Percentiles rank a stretch among this genome's conserved stretches.
Conservation (phyloP, 2,113 vertebrate species). For the Ochotona princeps region DNA sequence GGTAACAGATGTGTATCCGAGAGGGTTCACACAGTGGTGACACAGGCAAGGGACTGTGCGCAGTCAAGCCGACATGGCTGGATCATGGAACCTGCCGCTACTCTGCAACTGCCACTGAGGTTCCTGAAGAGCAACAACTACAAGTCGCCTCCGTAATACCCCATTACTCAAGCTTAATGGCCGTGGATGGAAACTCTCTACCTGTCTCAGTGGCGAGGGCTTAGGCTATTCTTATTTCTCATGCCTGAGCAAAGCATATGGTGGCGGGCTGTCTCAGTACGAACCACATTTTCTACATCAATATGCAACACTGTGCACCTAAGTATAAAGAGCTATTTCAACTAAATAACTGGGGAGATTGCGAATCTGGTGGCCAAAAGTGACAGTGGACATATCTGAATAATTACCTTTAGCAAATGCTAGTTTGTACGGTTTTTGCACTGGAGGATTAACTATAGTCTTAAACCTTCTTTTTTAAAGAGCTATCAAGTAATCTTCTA, state of each 20-base stretch:
- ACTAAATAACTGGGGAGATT: not conserved
- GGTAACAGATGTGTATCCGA: slow-evolving; percentile 76
- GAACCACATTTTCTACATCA: not conserved
- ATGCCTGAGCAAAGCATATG: not conserved
- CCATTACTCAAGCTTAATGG: slow-evolving; percentile 58
- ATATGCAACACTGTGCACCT: not conserved
- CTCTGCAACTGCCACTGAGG: slow-evolving; percentile 43
- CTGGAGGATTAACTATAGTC: not conserved
- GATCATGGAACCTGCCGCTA: slow-evolving; percentile 61
- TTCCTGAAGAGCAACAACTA: slow-evolving; percentile 36
- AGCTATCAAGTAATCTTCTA: not conserved
- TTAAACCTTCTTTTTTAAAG: slow-evolving; percentile 11
- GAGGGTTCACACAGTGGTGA: slow-evolving; percentile 72
- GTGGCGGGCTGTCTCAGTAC: not conserved
- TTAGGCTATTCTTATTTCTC: slow-evolving; percentile 52
- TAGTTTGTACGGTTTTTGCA: not conserved
- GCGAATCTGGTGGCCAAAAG: not conserved
- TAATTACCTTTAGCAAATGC: not conserved
- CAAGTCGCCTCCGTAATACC: slow-evolving; percentile 66
- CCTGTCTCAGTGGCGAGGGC: slow-evolving; percentile 14
- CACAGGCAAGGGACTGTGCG: slow-evolving; percentile 45
- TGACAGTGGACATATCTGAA: slow-evolving; percentile 1
- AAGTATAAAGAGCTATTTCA: slow-evolving; percentile 1
- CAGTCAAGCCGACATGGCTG: slow-evolving; percentile 49
- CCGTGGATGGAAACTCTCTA: slow-evolving; percentile 1